These are phyloP conservation scores for Spongia lamella DNA, from an alignment of 37 sponge, comb jelly and placozoan species.

Conservation along the genomic window DNA sequence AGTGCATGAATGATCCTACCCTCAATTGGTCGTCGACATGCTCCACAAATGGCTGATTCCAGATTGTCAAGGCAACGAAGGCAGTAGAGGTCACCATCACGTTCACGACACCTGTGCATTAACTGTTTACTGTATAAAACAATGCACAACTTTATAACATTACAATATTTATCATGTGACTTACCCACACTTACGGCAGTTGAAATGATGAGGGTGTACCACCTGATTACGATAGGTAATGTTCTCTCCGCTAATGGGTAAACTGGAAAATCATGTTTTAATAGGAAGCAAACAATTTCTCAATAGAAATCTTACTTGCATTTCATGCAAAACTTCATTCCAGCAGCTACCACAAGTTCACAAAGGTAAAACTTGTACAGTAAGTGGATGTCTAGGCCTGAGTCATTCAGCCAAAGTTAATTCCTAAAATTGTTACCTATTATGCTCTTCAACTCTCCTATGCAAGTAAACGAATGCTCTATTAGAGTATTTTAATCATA, in stretches of 20 bases:
- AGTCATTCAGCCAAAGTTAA: too few species aligned
- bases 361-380: too few species aligned
- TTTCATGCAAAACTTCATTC: conserved; percentile 82
- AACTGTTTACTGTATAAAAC: conserved; percentile 78
- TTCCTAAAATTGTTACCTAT: too few species aligned
- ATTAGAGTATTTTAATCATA: too few species aligned
- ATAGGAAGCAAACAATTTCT: background rate
- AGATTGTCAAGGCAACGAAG: conserved; percentile 93
- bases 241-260: conserved; percentile 87
- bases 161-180: background rate
- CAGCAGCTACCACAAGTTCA: conserved; percentile 34
- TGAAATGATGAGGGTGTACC: conserved; percentile 93
- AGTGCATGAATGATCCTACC: conserved; percentile 90
- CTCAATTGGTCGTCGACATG: conserved; percentile 93
- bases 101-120: conserved; percentile 66
- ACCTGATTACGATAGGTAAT: conserved; percentile 80
- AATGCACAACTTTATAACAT: too few species aligned
- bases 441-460: too few species aligned
- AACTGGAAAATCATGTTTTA: conserved; percentile 36
- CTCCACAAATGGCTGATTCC: conserved; percentile 88
- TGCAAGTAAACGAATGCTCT: too few species aligned
- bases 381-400: too few species aligned
- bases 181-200: conserved; percentile 87
- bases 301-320: conserved; percentile 63
- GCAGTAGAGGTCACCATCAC: conserved; percentile 87